phyloP scores from a whole-genome alignment of 2,797 vertebrate genomes.

The Sciurus carolinensis region DNA sequence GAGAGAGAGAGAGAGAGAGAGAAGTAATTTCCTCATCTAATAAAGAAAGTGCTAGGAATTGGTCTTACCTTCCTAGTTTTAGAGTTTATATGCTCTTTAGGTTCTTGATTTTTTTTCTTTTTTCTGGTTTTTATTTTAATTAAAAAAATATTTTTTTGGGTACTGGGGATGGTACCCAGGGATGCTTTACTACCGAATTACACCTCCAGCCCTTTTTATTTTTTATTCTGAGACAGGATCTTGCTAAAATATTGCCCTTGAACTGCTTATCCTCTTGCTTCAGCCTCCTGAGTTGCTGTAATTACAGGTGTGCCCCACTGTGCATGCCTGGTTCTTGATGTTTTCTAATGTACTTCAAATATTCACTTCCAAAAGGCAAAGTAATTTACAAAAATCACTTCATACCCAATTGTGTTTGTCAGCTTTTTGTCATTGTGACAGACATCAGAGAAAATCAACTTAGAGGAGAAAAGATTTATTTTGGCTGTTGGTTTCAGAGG shows the following conservation, averaged over 20 bases:
- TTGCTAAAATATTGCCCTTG: not conserved
- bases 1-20: not conserved
- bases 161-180: not conserved
- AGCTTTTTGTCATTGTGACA: no score
- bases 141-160: not conserved
- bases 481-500: not conserved
- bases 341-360: conserved; percentile 33
- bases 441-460: not conserved
- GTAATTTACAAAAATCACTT: conserved; percentile 9
- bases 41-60: not conserved
- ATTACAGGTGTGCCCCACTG: not conserved
- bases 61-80: not conserved
- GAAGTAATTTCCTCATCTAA: not conserved
- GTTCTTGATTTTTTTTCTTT: not conserved
- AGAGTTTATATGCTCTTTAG: not conserved
- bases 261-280: not conserved
- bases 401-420: no score
- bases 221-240: not conserved
- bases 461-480: not conserved
- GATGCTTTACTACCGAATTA: not conserved
- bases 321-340: not conserved
- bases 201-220: not conserved
- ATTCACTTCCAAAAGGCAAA: not conserved
- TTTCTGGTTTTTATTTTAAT: no score
- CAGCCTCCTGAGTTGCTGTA: not conserved